A percentile compares a stretch with the other conserved stretches of the same genome.
Evolutionary conservation across 2,797 vertebrate genomes (phyloP).

Genomic region (Sebastes dallii): DNA sequence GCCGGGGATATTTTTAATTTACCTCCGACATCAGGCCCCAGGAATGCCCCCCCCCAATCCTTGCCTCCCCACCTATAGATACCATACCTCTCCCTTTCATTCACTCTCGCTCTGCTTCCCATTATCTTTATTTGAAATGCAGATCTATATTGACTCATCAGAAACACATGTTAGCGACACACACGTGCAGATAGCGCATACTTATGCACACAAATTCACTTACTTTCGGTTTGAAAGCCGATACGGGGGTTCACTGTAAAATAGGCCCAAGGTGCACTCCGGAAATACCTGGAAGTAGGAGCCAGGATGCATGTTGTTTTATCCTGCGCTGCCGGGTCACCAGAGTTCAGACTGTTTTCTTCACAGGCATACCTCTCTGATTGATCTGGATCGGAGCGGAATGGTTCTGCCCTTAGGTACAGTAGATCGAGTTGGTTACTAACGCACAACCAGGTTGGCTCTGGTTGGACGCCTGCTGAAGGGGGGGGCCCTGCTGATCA

Average conservation of each 20-base stretch:
- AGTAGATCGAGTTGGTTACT: slow-evolving; percentile 40
- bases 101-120: slow-evolving; percentile 89
- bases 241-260: slow-evolving; percentile 72
- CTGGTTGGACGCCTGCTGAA: slow-evolving; percentile 44
- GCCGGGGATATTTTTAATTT: slow-evolving; percentile 80
- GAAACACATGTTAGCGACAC: slow-evolving; percentile 89
- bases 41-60: slow-evolving; percentile 53
- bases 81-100: slow-evolving; percentile 74
- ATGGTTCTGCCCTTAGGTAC: slow-evolving; percentile 51
- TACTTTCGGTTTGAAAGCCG: slow-evolving; percentile 66
- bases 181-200: slow-evolving; percentile 28
- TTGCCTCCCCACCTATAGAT: slow-evolving; percentile 87
- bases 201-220: slow-evolving; percentile 60
- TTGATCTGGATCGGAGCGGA: slow-evolving; percentile 67
- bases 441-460: slow-evolving; percentile 39
- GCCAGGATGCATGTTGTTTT: slow-evolving; percentile 73
- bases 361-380: slow-evolving; percentile 64
- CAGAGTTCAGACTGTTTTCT: slow-evolving; percentile 70
- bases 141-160: slow-evolving; percentile 95
- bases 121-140: slow-evolving; percentile 98
- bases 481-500: slow-evolving; percentile 48
- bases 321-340: slow-evolving; percentile 64
- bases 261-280: slow-evolving; percentile 74
- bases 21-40: slow-evolving; percentile 76
- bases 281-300: slow-evolving; percentile 75